These are phyloP conservation scores for Globicephala melas DNA, from an alignment of 2,113 vertebrate species.

Conservation along the genomic window DNA sequence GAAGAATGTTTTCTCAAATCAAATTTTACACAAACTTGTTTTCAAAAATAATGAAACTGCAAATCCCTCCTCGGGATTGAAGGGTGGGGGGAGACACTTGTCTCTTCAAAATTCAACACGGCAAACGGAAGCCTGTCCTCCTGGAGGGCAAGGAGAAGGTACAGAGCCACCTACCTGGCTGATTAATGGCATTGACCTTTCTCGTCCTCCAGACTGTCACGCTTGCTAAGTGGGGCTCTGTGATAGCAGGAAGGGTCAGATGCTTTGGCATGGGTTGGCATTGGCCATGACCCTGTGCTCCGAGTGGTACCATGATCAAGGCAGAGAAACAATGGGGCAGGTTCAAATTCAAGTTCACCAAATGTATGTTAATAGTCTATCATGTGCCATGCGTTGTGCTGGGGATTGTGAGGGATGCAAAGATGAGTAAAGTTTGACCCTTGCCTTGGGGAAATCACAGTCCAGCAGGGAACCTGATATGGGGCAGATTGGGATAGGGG, in stretches of 20 bases:
- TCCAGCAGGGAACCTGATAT: not conserved
- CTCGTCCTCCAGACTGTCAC: not conserved
- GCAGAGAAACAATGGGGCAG: not conserved
- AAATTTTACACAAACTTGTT: constrained; percentile 82
- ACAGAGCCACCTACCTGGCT: not conserved
- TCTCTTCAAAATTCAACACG: not conserved
- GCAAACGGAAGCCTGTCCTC: not conserved
- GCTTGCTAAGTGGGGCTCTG: not conserved
- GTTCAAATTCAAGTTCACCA: not conserved
- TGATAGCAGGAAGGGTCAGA: too few species aligned
- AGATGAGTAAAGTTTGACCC: not conserved
- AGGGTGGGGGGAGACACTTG: not conserved
- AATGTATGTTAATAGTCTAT: not conserved
- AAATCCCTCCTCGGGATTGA: constrained; percentile 74
- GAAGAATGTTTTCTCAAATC: constrained; percentile 85
- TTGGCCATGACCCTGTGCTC: not conserved
- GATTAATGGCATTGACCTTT: not conserved
- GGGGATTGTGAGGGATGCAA: not conserved
- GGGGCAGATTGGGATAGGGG: not conserved
- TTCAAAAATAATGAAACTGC: constrained; percentile 82
- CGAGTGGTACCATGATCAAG: not conserved
- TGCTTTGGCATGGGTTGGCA: rapidly evolving
- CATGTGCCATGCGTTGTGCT: rapidly evolving
- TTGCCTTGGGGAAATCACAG: not conserved
- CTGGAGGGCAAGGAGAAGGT: not conserved